Conservation (phyloP, 2,888 invertebrate genomes). For the Heliconius ethilla region DNA sequence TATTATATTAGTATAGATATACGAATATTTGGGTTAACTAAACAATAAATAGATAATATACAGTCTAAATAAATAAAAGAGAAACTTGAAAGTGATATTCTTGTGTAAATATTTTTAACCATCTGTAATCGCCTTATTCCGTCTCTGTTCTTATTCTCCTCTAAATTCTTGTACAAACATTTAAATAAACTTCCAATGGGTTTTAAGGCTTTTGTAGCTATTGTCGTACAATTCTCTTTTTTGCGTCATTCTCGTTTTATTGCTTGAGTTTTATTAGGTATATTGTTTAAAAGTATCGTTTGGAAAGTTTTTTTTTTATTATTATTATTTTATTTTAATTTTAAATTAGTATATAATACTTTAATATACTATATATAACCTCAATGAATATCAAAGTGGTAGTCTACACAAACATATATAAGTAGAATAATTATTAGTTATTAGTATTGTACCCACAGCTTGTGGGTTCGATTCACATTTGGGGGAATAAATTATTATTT, state of each 20-base stretch:
- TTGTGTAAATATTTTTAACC: slow-evolving; percentile 5
- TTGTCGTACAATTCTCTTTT: slow-evolving; percentile 30
- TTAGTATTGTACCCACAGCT: no score
- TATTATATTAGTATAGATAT: no score
- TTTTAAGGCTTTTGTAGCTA: slow-evolving; percentile 25
- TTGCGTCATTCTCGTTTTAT: background rate
- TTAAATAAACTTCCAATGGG: slow-evolving; percentile 38
- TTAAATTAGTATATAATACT: background rate
- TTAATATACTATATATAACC: no score
- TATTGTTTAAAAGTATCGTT: background rate
- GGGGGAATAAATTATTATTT: no score
- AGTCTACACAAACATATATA: no score
- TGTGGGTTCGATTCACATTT: no score
- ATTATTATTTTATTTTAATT: background rate
- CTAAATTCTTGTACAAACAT: slow-evolving; percentile 34
- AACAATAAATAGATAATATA: background rate
- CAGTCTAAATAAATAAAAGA: background rate
- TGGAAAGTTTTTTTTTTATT: background rate
- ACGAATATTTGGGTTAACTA: no score
- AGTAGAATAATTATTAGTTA: no score
- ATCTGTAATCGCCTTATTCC: slow-evolving; percentile 29
- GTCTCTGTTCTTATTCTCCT: slow-evolving; percentile 22
- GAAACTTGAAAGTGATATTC: background rate
- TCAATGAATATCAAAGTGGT: no score
- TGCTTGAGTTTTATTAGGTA: background rate